These are phyloP conservation scores for Drosophila ustulata DNA, from an alignment of 2,888 invertebrate species.

Conservation along the genomic window DNA sequence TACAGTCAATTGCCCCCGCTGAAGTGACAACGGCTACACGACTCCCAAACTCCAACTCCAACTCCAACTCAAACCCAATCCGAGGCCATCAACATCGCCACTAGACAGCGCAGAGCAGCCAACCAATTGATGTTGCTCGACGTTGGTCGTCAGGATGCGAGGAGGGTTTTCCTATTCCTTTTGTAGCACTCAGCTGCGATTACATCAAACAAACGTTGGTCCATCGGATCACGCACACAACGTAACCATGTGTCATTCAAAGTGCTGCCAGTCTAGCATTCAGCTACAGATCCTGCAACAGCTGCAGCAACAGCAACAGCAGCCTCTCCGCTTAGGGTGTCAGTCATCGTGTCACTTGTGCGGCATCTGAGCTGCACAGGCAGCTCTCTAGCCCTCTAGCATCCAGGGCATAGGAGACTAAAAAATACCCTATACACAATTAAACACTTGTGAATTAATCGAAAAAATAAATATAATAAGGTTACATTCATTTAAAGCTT, in stretches of 20 bases:
- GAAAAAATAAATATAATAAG: neutral
- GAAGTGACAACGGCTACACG: constrained; percentile 53
- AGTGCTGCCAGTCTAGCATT: neutral
- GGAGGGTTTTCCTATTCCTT: constrained; percentile 34
- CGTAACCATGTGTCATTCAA: constrained; percentile 55
- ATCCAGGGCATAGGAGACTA: neutral
- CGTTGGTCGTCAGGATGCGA: constrained; percentile 15
- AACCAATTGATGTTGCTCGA: constrained; percentile 51
- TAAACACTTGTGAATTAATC: neutral
- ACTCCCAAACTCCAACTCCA: constrained; percentile 23
- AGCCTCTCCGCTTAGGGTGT: constrained; percentile 52
- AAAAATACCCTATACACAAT: neutral
- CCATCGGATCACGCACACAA: constrained; percentile 55
- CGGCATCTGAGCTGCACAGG: constrained; percentile 26
- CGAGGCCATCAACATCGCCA: constrained; percentile 34
- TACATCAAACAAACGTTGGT: constrained; percentile 63
- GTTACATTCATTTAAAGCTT: too few relatives aligned
- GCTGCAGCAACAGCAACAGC: constrained; percentile 2
- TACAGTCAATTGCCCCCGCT: constrained; percentile 66
- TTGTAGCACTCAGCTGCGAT: constrained; percentile 56
- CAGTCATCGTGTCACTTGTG: constrained; percentile 61
- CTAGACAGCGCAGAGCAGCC: constrained; percentile 40
- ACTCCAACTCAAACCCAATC: constrained; percentile 2
- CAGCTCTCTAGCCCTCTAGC: neutral
- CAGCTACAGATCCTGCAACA: constrained; percentile 12